Evolutionary conservation across 2,797 vertebrate species (phyloP), one percentile per base, ranked within the genome.

Genomic region (Leptatherina wallacei): DNA sequence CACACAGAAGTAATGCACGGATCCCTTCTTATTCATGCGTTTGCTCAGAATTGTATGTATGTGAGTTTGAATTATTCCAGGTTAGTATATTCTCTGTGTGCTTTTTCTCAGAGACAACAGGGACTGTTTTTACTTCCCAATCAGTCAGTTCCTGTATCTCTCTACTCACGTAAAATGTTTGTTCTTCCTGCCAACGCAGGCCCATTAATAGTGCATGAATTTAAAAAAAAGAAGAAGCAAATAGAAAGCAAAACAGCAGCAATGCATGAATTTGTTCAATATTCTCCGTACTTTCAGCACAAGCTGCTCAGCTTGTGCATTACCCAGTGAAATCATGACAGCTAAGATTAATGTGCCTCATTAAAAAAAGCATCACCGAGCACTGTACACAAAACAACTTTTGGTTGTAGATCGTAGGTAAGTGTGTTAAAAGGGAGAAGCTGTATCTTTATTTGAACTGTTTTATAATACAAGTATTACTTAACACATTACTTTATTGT

Each of bases 191-290:
- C 81, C 85, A 85, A 84, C 75, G 73, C 80, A 60, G 68, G 40
- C 71, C 81, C 81, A 87, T 91, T 88, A 91, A 92, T 89, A 89
- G 75, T 89, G 85, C 71, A 88, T 91, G 86, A 82, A 81, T 83
- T 61, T 57, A 24, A 62, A 62, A 57, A 71, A 58, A 70, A 55
- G 32, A 2, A 27, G 24, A 65, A 62, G 51, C 75, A 86, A 87
- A 88, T 66, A 87, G 62, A 86, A 71, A 89, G 73, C 70, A 81
- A 81, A 87, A 88, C 73, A 81, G 82, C 72, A 79, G 77, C 73
- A 84, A 84, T 69, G 69, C 38, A 63, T 78, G 80, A 29, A 83
- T 84, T 56, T 84, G 83, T 91, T 89, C 86, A 86, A 89, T 91
- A 90, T 91, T 89, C 86, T 89, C 64, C 77, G 61, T 85, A 82